Evolutionary conservation across 2,888 invertebrate species (phyloP).

Genomic region (Drosophila affinis): DNA sequence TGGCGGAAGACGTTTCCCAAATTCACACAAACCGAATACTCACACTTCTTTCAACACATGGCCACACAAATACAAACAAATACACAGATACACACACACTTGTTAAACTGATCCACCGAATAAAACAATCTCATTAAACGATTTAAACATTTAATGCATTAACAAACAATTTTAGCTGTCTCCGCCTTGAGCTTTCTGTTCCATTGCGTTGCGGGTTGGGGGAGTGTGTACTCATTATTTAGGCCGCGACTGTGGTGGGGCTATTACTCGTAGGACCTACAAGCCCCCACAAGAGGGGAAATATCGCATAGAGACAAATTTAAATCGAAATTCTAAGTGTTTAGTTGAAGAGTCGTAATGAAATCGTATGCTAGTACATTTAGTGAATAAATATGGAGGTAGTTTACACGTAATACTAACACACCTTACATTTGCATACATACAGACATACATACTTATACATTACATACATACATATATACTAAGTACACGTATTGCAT

Average conservation of each 20-base stretch:
- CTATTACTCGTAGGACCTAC: conserved; percentile 46
- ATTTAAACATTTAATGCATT: conserved; percentile 60
- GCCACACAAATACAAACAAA: conserved; percentile 6
- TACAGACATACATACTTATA: conserved; percentile 37
- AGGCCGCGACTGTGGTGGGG: conserved; percentile 69
- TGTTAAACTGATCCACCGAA: conserved; percentile 80
- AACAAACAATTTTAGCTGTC: conserved; percentile 52
- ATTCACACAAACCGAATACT: conserved; percentile 12
- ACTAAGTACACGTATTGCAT: conserved; percentile 36
- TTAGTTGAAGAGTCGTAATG: conserved; percentile 64
- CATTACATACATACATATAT: conserved; percentile 44
- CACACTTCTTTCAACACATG: conserved; percentile 19
- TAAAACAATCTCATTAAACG: conserved; percentile 76
- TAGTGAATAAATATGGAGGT: conserved; percentile 36
- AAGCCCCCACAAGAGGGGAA: conserved; percentile 28
- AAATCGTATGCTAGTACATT: conserved; percentile 42
- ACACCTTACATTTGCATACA: conserved; percentile 41
- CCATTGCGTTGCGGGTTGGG: conserved; percentile 35
- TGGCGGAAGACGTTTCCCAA: conserved; percentile 62
- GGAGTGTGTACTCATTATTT: conserved; percentile 52
- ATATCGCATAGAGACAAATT: conserved; percentile 66
- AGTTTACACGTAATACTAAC: conserved; percentile 56
- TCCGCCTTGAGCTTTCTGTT: conserved; percentile 57
- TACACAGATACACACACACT: conserved; percentile 63
- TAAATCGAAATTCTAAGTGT: conserved; percentile 72